These are phyloP conservation scores for Sebastes hopkinsi DNA, from an alignment of 2,797 vertebrate species.

Conservation along the genomic window DNA sequence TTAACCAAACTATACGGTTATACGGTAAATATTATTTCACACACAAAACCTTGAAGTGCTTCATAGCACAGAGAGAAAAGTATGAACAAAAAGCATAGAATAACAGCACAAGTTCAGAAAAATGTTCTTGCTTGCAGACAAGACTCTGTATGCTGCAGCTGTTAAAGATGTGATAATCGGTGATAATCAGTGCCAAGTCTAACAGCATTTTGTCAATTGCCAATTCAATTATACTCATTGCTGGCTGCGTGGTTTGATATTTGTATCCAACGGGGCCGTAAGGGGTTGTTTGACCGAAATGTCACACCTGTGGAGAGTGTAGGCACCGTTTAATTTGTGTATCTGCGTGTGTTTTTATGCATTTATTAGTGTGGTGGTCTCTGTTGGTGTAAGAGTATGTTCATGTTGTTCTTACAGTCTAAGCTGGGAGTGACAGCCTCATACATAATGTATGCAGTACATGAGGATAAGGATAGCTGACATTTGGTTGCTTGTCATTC, in stretches of 20 bases:
- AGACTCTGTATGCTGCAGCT: background rate
- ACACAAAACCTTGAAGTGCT: background rate
- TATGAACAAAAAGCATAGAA: background rate
- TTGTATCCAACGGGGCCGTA: background rate
- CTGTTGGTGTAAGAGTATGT: background rate
- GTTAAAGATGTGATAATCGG: background rate
- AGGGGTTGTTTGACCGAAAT: background rate
- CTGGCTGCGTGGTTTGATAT: background rate
- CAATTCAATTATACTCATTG: background rate
- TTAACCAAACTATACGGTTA: background rate
- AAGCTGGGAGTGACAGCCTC: conserved; percentile 41
- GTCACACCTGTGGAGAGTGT: background rate
- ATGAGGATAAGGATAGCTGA: conserved; percentile 62
- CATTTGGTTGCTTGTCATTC: conserved; percentile 65
- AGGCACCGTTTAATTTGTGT: background rate
- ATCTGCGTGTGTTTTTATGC: background rate
- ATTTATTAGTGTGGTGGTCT: background rate
- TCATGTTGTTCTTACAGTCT: conserved; percentile 21
- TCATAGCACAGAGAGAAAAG: background rate
- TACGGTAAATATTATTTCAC: background rate
- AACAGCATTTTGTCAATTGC: background rate
- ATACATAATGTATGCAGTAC: conserved; percentile 59
- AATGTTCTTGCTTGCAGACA: background rate
- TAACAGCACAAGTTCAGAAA: background rate
- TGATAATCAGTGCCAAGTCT: background rate